Evolutionary conservation across 2,888 invertebrate genomes (phyloP).

Genomic region (Drosophila niveifrons): DNA sequence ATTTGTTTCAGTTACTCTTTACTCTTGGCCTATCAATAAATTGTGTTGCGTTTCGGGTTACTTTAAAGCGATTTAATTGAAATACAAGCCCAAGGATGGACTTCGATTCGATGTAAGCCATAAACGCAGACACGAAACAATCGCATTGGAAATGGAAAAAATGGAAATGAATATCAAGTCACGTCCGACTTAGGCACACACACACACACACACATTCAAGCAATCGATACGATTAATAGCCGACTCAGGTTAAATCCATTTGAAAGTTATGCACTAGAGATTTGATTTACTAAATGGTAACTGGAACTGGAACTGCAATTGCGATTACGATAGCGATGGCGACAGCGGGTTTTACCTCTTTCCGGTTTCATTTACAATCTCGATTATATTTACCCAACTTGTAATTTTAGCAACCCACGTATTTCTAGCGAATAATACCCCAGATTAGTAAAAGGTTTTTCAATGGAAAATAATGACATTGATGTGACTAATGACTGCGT

Average conservation of each 20-base stretch:
- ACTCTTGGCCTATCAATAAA: conserved; percentile 61
- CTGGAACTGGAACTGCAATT: background rate
- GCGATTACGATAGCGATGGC: background rate
- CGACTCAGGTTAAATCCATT: conserved; percentile 24
- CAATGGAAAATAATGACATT: too few species aligned
- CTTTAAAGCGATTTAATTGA: conserved; percentile 75
- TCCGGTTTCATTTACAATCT: background rate
- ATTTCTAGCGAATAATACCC: background rate
- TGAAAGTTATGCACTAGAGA: conserved; percentile 25
- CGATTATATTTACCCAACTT: background rate
- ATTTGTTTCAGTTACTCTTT: background rate
- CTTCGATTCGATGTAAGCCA: conserved; percentile 2
- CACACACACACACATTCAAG: too few species aligned
- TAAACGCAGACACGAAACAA: conserved; percentile 12
- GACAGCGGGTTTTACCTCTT: background rate
- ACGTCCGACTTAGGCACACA: conserved; percentile 35
- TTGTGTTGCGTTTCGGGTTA: conserved; percentile 67
- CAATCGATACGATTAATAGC: conserved; percentile 39
- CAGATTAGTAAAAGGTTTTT: background rate
- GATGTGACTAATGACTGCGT: too few species aligned
- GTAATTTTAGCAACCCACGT: background rate
- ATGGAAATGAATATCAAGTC: conserved; percentile 43
- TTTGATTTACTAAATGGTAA: conserved; percentile 15
- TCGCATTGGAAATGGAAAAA: conserved; percentile 50
- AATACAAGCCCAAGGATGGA: conserved; percentile 51